phyloP scores from a whole-genome alignment of 2,888 invertebrate genomes.

The Caenorhabditis afra region DNA sequence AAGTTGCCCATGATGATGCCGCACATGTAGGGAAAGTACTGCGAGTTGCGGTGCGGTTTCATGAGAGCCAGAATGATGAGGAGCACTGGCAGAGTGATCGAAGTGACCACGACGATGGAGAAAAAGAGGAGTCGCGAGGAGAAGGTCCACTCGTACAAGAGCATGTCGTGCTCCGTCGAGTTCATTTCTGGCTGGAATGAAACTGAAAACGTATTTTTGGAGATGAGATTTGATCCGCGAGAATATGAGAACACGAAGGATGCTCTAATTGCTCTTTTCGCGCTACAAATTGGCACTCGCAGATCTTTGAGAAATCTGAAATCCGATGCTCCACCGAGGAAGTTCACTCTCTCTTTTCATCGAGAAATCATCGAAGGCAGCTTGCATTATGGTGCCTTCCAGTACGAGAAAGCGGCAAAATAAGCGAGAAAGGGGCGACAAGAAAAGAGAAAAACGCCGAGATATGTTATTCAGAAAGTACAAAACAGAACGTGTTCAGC shows the following conservation, averaged over 20 bases:
- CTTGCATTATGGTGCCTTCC: no score
- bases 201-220: not conserved
- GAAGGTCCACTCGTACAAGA: slow-evolving; percentile 63
- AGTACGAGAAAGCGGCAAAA: no score
- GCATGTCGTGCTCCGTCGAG: slow-evolving; percentile 26
- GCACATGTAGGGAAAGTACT: slow-evolving; percentile 64
- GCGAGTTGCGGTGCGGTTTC: slow-evolving; percentile 58
- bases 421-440: no score
- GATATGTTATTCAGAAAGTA: no score
- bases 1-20: slow-evolving; percentile 66
- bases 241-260: slow-evolving; percentile 22
- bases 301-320: slow-evolving; percentile 35
- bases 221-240: not conserved
- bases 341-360: not conserved
- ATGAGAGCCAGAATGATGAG: slow-evolving; percentile 47
- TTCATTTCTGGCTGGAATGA: slow-evolving; percentile 31
- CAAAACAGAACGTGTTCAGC: no score
- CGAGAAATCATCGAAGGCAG: no score
- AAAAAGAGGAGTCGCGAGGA: slow-evolving; percentile 63
- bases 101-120: slow-evolving; percentile 62
- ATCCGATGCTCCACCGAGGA: slow-evolving; percentile 7
- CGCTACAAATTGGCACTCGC: slow-evolving; percentile 17
- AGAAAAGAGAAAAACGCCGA: no score
- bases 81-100: slow-evolving; percentile 64
- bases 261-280: slow-evolving; percentile 33